phyloP scores from a whole-genome alignment of 2,888 invertebrate species.

The Stramonita haemastoma region DNA sequence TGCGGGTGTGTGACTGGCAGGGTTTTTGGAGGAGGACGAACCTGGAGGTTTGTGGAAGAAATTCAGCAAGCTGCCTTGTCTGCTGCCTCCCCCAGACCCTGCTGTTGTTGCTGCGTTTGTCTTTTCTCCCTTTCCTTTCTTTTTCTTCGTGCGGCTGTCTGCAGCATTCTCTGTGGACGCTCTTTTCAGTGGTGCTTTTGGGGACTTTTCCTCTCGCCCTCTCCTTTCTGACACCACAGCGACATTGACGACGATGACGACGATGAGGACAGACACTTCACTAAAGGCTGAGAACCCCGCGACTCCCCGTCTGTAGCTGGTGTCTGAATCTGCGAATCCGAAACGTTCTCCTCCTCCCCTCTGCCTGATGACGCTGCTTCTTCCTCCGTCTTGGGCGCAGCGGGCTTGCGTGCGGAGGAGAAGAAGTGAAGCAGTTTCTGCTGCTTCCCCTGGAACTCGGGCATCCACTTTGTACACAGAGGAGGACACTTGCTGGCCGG shows the following conservation, averaged over 20 bases:
- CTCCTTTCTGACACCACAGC: not conserved
- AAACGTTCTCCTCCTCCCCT: no score
- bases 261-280: not conserved
- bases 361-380: not conserved
- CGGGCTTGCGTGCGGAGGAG: slow-evolving; percentile 50
- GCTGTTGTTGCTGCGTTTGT: no score
- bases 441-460: slow-evolving; percentile 78
- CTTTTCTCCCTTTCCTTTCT: slow-evolving; percentile 46
- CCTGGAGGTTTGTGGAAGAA: slow-evolving; percentile 41
- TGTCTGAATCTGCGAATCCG: not conserved
- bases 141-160: slow-evolving; percentile 45
- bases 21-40: not conserved
- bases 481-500: slow-evolving; percentile 73
- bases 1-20: not conserved
- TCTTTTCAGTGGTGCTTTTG: slow-evolving; percentile 36
- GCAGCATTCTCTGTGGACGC: not conserved
- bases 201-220: not conserved
- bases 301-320: not conserved
- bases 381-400: not conserved
- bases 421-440: slow-evolving; percentile 73
- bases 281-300: not conserved
- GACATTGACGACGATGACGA: not conserved
- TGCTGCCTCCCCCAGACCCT: not conserved
- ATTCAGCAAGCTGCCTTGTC: slow-evolving; percentile 45
- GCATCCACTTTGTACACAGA: slow-evolving; percentile 78